These are phyloP conservation scores for Trichacis sp. DNA, from an alignment of 2,888 invertebrate genomes.

Conservation along the genomic window DNA sequence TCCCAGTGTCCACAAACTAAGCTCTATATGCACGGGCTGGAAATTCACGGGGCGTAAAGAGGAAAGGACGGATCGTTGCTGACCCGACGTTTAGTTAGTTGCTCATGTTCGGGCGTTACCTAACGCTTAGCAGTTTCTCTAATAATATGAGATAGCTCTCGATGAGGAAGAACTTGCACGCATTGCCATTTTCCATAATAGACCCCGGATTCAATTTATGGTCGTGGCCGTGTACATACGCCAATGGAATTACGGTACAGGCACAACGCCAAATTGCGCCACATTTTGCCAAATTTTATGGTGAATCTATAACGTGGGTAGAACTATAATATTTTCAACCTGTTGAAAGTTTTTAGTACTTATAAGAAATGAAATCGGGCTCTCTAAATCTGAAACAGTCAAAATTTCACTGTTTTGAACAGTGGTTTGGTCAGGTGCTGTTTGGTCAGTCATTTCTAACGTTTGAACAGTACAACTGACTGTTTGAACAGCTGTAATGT, in stretches of 20 bases:
- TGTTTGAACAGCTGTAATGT: too few species aligned
- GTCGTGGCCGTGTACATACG: conserved; percentile 17
- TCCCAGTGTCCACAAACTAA: conserved; percentile 58
- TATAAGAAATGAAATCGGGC: too few species aligned
- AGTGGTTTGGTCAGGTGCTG: too few species aligned
- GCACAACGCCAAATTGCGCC: conserved; percentile 21
- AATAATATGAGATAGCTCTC: conserved; percentile 57
- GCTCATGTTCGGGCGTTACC: conserved; percentile 52
- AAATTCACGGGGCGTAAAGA: conserved; percentile 30
- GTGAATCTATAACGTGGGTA: too few species aligned
- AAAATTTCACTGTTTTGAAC: too few species aligned
- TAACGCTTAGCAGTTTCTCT: conserved; percentile 58
- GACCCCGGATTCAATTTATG: conserved; percentile 24
- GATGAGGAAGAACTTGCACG: conserved; percentile 42
- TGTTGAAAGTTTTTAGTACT: too few species aligned
- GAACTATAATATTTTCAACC: too few species aligned
- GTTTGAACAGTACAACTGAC: too few species aligned
- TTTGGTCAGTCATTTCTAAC: too few species aligned
- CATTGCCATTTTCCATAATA: conserved; percentile 30
- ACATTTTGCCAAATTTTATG: conserved; percentile 10
- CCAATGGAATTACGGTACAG: conserved; percentile 25
- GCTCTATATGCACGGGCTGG: conserved; percentile 39
- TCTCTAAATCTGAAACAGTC: too few species aligned
- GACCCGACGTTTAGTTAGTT: conserved; percentile 66
- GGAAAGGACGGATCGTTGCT: conserved; percentile 59